Conservation (phyloP, 37 sponge, comb jelly and placozoan species). For the Halichondria panicea region DNA sequence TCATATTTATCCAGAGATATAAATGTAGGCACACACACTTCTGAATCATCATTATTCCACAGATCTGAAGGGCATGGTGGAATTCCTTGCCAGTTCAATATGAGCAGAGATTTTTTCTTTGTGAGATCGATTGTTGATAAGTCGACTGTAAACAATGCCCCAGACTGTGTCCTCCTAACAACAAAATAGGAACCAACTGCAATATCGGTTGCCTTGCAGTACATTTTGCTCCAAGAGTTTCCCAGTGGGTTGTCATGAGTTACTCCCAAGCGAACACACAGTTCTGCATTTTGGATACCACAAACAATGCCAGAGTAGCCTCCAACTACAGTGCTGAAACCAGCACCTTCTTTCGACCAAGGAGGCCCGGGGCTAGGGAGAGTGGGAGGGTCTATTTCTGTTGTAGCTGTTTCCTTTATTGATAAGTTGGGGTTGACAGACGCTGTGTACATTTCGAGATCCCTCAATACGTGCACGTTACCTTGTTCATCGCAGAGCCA, state of each 20-base stretch:
- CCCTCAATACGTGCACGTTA: not conserved
- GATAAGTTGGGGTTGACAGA: not conserved
- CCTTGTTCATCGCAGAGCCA: constrained; percentile 42
- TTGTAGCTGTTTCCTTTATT: not conserved
- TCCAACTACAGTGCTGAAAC: constrained; percentile 2
- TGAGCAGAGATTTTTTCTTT: no score
- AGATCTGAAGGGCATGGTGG: not conserved
- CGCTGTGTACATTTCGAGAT: not conserved
- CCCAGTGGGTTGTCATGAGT: constrained; percentile 37
- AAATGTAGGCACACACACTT: not conserved
- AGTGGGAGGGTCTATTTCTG: not conserved
- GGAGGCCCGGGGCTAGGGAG: not conserved
- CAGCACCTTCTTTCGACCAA: constrained; percentile 24
- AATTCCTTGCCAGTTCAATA: no score
- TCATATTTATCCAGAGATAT: constrained; percentile 5
- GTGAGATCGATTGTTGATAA: no score
- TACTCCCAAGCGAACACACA: constrained; percentile 31
- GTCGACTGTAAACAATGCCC: not conserved
- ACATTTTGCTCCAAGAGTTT: not conserved
- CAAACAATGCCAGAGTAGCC: constrained; percentile 33
- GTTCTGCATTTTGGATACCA: constrained; percentile 9
- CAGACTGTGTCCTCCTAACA: constrained; percentile 5
- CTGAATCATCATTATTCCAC: no score
- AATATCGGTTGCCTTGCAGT: constrained; percentile 22
- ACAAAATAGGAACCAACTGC: constrained; percentile 27